Conservation (phyloP, 2,888 invertebrate genomes). For the Steinernema scapterisci region DNA sequence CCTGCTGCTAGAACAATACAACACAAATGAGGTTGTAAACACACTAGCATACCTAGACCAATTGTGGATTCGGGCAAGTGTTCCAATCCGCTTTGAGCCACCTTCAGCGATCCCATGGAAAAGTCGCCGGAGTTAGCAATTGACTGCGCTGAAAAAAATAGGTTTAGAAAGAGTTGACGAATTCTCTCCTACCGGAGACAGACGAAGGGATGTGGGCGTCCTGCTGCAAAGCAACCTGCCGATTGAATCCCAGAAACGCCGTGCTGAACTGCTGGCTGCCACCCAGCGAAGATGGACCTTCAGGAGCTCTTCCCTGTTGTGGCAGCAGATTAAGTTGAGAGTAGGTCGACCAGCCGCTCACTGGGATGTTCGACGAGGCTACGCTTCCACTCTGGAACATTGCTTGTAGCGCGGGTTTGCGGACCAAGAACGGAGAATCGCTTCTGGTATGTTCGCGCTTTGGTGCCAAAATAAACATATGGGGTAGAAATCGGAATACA, state of each 20-base stretch:
- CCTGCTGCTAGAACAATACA: not conserved
- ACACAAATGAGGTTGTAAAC: not conserved
- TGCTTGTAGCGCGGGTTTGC: too few relatives aligned
- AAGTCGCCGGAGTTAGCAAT: not conserved
- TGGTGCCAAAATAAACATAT: too few relatives aligned
- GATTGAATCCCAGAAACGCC: constrained; percentile 26
- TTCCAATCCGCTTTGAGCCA: not conserved
- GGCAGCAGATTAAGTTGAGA: constrained; percentile 18
- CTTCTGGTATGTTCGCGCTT: too few relatives aligned
- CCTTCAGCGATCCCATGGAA: constrained; percentile 11
- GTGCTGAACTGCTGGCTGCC: constrained; percentile 27
- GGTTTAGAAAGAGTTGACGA: too few relatives aligned
- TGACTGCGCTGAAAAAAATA: not conserved
- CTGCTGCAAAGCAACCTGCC: not conserved
- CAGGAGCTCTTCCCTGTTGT: constrained; percentile 27
- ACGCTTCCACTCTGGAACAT: constrained; percentile 1
- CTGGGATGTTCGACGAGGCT: constrained; percentile 2
- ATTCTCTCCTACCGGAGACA: not conserved
- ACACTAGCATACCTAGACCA: not conserved
- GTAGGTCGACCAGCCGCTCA: constrained; percentile 1
- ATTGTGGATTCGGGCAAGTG: not conserved
- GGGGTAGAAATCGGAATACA: too few relatives aligned
- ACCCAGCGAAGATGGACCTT: constrained; percentile 29
- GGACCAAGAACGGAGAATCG: too few relatives aligned
- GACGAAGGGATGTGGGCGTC: not conserved